Conservation (phyloP, 1,140 invertebrate genomes). For the Drosophila sulfurigaster region DNA sequence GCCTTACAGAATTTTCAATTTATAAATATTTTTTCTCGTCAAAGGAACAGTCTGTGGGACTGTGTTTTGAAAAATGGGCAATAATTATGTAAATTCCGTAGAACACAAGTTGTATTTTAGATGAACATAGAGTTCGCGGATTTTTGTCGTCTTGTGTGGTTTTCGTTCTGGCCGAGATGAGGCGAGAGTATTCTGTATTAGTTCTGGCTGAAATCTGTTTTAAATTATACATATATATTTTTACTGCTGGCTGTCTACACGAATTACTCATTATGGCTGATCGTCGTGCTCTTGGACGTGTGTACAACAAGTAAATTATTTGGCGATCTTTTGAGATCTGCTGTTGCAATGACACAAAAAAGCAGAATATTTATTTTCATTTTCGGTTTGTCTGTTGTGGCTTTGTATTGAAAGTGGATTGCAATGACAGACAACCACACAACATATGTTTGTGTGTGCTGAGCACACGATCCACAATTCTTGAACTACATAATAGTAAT, state of each 20-base stretch:
- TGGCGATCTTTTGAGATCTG: conserved; percentile 44
- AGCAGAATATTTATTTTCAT: conserved; percentile 55
- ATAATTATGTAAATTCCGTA: conserved; percentile 76
- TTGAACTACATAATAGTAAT: background rate
- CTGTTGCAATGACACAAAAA: conserved; percentile 76
- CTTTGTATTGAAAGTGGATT: conserved; percentile 44
- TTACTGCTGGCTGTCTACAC: conserved; percentile 74
- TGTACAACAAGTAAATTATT: conserved; percentile 73
- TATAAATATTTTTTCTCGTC: conserved; percentile 59
- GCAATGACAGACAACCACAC: conserved; percentile 20
- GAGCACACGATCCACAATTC: background rate
- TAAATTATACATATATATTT: conserved; percentile 58
- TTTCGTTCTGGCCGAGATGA: background rate
- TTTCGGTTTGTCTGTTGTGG: conserved; percentile 32
- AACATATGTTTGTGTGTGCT: conserved; percentile 26
- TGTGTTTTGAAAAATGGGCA: conserved; percentile 53
- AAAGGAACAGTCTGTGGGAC: conserved; percentile 12
- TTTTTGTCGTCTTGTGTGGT: conserved; percentile 57
- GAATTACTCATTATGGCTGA: conserved; percentile 76
- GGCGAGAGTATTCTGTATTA: background rate
- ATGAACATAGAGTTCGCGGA: conserved; percentile 55
- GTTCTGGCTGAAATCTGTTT: conserved; percentile 36
- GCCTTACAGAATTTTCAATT: conserved; percentile 58
- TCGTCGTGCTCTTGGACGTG: conserved; percentile 49
- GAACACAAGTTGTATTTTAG: conserved; percentile 60